These are phyloP conservation scores for Actenoides lindsayi DNA, from an alignment of 2,113 vertebrate species.

Conservation along the genomic window DNA sequence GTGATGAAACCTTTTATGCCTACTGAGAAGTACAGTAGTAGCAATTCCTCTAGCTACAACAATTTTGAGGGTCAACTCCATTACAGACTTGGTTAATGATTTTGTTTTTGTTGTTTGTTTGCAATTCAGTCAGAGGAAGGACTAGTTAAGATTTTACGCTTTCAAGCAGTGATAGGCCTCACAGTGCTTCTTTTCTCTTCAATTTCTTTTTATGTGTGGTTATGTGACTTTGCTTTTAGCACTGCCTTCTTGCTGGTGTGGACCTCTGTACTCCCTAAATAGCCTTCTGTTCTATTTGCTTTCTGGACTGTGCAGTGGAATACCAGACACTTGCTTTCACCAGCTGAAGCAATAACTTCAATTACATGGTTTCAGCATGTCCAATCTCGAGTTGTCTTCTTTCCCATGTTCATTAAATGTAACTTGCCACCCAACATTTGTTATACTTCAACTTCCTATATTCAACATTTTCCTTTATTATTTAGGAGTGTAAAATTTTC, in stretches of 20 bases:
- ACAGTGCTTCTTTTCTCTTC: not conserved
- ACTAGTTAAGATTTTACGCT: not conserved
- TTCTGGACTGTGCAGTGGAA: not conserved
- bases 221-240: not conserved
- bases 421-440: not conserved
- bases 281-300: not conserved
- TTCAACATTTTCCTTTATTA: not conserved
- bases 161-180: not conserved
- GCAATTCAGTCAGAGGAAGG: not conserved
- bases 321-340: not conserved
- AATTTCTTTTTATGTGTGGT: not conserved
- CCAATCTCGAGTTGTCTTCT: not conserved
- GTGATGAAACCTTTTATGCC: not conserved
- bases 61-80: not conserved
- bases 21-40: not conserved
- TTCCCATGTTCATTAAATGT: not conserved
- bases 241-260: not conserved
- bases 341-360: not conserved
- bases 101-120: not conserved
- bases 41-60: not conserved
- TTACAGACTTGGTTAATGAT: not conserved
- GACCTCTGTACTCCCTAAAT: not conserved
- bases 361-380: not conserved
- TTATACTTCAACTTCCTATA: not conserved
- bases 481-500: not conserved